phyloP scores from a whole-genome alignment of 2,113 vertebrate genomes.

The Gnathonemus echidnorhynchus region DNA sequence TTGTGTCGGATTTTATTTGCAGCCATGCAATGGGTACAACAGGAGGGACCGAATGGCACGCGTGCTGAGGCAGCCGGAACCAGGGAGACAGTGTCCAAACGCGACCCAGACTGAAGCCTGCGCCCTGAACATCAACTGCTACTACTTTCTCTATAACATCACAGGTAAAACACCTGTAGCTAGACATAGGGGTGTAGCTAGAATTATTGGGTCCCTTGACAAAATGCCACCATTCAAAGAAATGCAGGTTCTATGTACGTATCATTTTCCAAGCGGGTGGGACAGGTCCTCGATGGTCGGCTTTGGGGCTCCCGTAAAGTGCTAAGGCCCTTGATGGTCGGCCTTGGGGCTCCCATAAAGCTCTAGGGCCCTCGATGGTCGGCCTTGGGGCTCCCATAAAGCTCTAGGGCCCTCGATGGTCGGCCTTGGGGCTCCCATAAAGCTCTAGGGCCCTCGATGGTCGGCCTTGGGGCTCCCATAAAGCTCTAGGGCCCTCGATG shows the following conservation, averaged over 20 bases:
- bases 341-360: no score
- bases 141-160: constrained; percentile 93
- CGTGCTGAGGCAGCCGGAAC: constrained; percentile 68
- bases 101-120: constrained; percentile 72
- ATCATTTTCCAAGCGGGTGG: background rate
- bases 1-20: constrained; percentile 33
- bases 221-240: background rate
- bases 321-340: no score
- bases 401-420: no score
- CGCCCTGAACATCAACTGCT: constrained; percentile 87
- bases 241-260: background rate
- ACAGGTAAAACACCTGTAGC: constrained; percentile 68
- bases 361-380: no score
- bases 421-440: no score
- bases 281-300: no score
- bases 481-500: no score
- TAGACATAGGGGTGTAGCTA: background rate
- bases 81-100: constrained; percentile 74
- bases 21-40: constrained; percentile 79
- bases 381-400: no score
- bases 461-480: no score
- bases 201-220: background rate
- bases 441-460: no score
- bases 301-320: no score
- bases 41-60: constrained; percentile 69